Evolutionary conservation across 1,140 invertebrate species (phyloP).

Genomic region (Agraylea sexmaculata): DNA sequence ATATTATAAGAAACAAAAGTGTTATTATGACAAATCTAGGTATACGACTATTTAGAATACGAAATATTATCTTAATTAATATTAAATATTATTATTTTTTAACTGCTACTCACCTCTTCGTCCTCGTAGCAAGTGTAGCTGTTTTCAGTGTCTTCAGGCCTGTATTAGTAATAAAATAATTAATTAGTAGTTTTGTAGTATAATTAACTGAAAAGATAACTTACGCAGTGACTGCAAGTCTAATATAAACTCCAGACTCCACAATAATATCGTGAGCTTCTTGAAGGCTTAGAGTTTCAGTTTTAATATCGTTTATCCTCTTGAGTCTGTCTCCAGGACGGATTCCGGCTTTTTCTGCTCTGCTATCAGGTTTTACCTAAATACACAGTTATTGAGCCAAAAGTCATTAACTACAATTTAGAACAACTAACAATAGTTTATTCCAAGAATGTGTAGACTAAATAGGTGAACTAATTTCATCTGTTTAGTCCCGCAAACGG

Average conservation of each 20-base stretch:
- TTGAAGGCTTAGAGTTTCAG: slow-evolving; percentile 60
- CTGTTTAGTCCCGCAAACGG: too few relatives aligned
- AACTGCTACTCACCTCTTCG: slow-evolving; percentile 25
- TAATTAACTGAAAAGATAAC: slow-evolving; percentile 14
- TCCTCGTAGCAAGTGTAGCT: slow-evolving; percentile 25
- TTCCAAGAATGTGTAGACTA: too few relatives aligned
- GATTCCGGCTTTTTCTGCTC: slow-evolving; percentile 75
- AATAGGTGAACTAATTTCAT: too few relatives aligned
- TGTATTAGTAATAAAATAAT: slow-evolving; percentile 19
- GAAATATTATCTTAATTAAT: too few relatives aligned
- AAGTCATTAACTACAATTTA: too few relatives aligned
- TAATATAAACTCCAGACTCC: slow-evolving; percentile 27
- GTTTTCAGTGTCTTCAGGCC: slow-evolving; percentile 27
- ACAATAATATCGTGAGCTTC: slow-evolving; percentile 71
- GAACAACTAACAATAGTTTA: too few relatives aligned
- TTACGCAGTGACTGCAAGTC: slow-evolving; percentile 28
- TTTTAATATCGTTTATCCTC: slow-evolving; percentile 63
- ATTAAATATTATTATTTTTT: too few relatives aligned
- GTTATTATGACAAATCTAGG: too few relatives aligned
- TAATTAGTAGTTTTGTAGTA: background rate
- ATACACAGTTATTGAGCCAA: too few relatives aligned
- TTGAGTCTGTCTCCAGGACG: slow-evolving; percentile 72
- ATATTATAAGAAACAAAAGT: too few relatives aligned
- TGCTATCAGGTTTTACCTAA: slow-evolving; percentile 66
- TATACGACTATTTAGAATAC: too few relatives aligned